phyloP scores from a whole-genome alignment of 2,113 vertebrate genomes.

The Rhynchopsitta pachyrhyncha region DNA sequence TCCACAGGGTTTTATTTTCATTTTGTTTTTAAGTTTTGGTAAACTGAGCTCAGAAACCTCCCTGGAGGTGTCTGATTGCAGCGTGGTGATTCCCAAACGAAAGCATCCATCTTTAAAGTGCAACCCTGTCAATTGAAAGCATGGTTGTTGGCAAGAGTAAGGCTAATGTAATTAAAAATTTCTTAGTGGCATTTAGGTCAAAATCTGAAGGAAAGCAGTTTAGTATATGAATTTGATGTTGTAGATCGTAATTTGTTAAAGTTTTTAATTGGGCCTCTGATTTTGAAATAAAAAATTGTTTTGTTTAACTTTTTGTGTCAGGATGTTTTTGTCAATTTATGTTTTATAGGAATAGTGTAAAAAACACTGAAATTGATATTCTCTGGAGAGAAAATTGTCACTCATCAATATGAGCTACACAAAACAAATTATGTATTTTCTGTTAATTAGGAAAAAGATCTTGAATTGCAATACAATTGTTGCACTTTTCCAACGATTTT shows the following conservation, averaged over 20 bases:
- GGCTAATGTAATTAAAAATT: not conserved
- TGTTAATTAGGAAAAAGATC: not conserved
- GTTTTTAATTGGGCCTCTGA: not conserved
- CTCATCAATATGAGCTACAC: not conserved
- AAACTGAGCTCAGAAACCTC: not conserved
- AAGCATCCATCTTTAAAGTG: not conserved
- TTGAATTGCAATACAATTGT: not conserved
- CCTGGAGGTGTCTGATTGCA: not conserved
- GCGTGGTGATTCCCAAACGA: not conserved
- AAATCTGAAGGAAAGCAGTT: not conserved
- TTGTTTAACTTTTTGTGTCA: not conserved
- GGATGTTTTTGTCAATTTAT: not conserved
- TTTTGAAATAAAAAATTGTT: not conserved
- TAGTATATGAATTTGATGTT: not conserved
- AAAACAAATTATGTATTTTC: not conserved
- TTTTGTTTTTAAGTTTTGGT: not conserved
- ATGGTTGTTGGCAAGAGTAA: not conserved
- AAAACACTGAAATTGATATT: not conserved
- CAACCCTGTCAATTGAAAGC: not conserved
- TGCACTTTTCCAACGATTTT: not conserved
- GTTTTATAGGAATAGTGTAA: not conserved
- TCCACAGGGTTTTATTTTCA: too few relatives aligned
- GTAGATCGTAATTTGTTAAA: not conserved
- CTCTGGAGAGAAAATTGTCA: not conserved
- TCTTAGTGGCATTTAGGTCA: not conserved